Percentiles rank a stretch among this genome's conserved stretches.
phyloP scores from a whole-genome alignment of 1,140 invertebrate species.

The Rhyzopertha dominica region DNA sequence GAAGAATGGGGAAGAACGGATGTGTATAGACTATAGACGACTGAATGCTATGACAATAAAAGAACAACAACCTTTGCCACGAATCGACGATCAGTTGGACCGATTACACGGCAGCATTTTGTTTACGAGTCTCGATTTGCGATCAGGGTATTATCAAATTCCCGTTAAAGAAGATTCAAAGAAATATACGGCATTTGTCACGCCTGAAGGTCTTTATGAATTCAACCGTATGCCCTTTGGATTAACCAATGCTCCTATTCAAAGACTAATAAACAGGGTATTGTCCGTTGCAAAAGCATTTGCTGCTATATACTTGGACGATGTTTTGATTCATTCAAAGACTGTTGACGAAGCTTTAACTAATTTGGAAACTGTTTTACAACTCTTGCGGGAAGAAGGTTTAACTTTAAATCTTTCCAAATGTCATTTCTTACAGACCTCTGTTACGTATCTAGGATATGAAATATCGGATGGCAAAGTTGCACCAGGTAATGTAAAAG shows the following conservation, averaged over 20 bases:
- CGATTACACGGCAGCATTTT: conserved; percentile 30
- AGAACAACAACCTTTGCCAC: conserved; percentile 23
- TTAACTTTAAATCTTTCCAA: conserved; percentile 12
- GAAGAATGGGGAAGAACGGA: conserved; percentile 27
- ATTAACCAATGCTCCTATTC: conserved; percentile 26
- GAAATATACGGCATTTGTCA: conserved; percentile 25
- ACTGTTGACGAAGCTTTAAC: not conserved
- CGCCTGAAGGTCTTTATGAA: conserved; percentile 29
- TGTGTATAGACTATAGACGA: conserved; percentile 34
- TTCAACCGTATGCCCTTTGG: conserved; percentile 29
- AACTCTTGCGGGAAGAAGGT: not conserved
- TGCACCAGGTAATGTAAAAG: not conserved
- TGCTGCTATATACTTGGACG: conserved; percentile 34
- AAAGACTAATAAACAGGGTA: conserved; percentile 17
- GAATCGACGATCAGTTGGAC: conserved; percentile 44
- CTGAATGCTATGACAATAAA: conserved; percentile 32
- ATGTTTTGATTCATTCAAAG: conserved; percentile 32
- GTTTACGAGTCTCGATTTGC: conserved; percentile 34
- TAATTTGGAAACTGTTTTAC: conserved; percentile 1
- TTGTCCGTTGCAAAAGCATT: conserved; percentile 20
- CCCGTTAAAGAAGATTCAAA: conserved; percentile 28
- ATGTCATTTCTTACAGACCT: conserved; percentile 10
- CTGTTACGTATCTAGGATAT: conserved; percentile 14
- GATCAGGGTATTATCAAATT: conserved; percentile 34
- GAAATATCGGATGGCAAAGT: not conserved